A percentile compares a stretch with the other conserved stretches of the same genome.
Evolutionary conservation across 23 tunicate species (phyloP).

Genomic region (Pegea sp.): DNA sequence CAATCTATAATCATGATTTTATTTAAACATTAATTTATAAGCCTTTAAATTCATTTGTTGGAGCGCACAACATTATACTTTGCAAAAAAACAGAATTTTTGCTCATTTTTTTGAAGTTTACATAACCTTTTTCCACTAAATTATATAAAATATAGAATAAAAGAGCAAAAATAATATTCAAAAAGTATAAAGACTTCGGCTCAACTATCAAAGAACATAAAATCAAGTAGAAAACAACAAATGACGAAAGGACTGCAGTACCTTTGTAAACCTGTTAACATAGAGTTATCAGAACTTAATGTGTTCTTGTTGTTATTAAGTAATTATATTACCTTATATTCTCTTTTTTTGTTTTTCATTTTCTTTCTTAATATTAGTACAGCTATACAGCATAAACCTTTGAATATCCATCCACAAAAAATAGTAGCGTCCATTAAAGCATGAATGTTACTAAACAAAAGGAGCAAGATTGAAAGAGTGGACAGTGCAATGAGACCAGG

Average conservation of each 20-base stretch:
- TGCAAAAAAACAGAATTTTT: too few species aligned
- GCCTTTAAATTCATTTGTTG: too few species aligned
- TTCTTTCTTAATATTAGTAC: not conserved
- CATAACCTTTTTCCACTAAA: slow-evolving; percentile 6
- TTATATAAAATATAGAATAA: slow-evolving; percentile 15
- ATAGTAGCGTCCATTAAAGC: not conserved
- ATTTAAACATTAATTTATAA: too few species aligned
- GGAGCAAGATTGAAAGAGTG: not conserved
- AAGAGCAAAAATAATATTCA: slow-evolving; percentile 11
- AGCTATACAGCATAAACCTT: not conserved
- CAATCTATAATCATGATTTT: too few species aligned
- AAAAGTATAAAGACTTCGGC: slow-evolving; percentile 40
- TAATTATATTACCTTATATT: not conserved
- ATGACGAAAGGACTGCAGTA: slow-evolving; percentile 34
- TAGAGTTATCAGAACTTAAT: too few species aligned
- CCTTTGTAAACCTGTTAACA: slow-evolving; percentile 39
- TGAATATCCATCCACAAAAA: not conserved
- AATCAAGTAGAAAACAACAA: slow-evolving; percentile 20
- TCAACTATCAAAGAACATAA: slow-evolving; percentile 28
- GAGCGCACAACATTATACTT: too few species aligned
- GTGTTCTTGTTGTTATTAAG: too few species aligned
- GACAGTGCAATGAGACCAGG: not conserved
- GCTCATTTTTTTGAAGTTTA: slow-evolving; percentile 5
- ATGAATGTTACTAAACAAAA: not conserved
- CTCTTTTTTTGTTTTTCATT: not conserved